Evolutionary conservation across 2,888 invertebrate species (phyloP).

Genomic region (Pycnomerus fuliginosus): DNA sequence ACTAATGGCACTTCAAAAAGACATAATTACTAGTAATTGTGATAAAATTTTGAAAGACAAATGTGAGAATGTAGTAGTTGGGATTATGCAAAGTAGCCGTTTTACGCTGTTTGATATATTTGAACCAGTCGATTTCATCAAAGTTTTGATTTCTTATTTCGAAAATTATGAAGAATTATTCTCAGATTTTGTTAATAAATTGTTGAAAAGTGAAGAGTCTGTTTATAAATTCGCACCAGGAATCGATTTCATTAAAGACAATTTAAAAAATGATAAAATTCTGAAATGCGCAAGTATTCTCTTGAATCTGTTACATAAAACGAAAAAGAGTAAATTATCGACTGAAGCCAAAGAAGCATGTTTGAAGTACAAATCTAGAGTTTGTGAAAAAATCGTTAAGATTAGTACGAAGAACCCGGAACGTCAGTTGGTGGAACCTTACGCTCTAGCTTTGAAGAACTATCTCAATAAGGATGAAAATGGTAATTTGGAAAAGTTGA

Average conservation of each 20-base stretch:
- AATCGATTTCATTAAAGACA: constrained; percentile 33
- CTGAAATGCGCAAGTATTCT: constrained; percentile 35
- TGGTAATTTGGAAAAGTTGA: constrained; percentile 28
- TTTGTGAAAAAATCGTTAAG: constrained; percentile 33
- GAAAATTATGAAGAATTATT: constrained; percentile 35
- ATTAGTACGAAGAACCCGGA: constrained; percentile 28
- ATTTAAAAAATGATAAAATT: constrained; percentile 34
- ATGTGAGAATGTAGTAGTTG: constrained; percentile 35
- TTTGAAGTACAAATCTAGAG: constrained; percentile 28
- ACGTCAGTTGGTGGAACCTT: constrained; percentile 18
- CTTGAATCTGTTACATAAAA: constrained; percentile 26
- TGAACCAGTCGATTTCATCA: constrained; percentile 26
- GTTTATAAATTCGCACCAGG: constrained; percentile 31
- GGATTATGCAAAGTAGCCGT: constrained; percentile 35
- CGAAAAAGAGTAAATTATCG: constrained; percentile 38
- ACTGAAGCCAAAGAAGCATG: constrained; percentile 32
- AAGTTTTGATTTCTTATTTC: constrained; percentile 34
- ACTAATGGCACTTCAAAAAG: constrained; percentile 39
- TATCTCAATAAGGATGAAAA: constrained; percentile 29
- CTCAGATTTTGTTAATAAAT: constrained; percentile 34
- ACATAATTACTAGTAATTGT: constrained; percentile 29
- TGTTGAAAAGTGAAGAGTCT: constrained; percentile 36
- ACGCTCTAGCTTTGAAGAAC: constrained; percentile 28
- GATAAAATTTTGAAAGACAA: constrained; percentile 10
- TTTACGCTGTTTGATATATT: constrained; percentile 31